Percentiles rank a stretch among this genome's conserved stretches.
Conservation (phyloP, 2,797 vertebrate species). For the Leucoraja ocellata region DNA sequence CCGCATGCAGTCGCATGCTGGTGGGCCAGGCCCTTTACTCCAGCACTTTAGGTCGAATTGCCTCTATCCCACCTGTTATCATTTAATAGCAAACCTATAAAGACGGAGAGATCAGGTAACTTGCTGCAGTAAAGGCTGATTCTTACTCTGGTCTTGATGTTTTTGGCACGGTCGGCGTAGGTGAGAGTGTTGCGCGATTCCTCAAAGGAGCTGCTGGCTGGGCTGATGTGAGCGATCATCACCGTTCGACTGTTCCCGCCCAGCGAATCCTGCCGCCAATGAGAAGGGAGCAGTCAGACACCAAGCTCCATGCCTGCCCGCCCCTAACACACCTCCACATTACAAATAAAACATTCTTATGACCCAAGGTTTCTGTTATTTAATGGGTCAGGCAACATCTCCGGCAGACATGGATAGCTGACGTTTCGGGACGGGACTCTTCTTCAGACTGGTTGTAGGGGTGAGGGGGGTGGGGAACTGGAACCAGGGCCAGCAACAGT, state of each 20-base stretch:
- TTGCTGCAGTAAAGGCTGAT: not conserved
- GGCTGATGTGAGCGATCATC: constrained; percentile 92
- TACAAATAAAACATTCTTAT: not conserved
- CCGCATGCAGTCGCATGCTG: too few species aligned
- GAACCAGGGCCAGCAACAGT: too few species aligned
- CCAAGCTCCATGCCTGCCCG: not conserved
- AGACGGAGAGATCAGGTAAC: not conserved
- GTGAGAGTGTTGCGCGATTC: constrained; percentile 83
- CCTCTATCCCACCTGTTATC: not conserved
- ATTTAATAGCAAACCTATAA: not conserved
- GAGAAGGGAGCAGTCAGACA: not conserved
- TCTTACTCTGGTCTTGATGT: constrained; percentile 76
- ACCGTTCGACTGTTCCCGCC: constrained; percentile 82
- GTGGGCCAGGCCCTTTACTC: too few species aligned
- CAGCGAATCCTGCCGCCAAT: constrained; percentile 69
- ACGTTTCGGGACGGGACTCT: too few species aligned
- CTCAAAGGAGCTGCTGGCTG: constrained; percentile 78
- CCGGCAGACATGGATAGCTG: too few species aligned
- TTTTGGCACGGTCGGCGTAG: constrained; percentile 84
- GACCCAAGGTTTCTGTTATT: not conserved
- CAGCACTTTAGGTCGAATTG: not conserved
- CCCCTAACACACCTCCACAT: not conserved
- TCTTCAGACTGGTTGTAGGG: too few species aligned
- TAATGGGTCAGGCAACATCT: not conserved
- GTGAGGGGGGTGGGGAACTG: too few species aligned